A percentile compares a stretch with the other conserved stretches of the same genome.
Conservation (phyloP, 2,888 invertebrate species). For the Timandra comae region DNA sequence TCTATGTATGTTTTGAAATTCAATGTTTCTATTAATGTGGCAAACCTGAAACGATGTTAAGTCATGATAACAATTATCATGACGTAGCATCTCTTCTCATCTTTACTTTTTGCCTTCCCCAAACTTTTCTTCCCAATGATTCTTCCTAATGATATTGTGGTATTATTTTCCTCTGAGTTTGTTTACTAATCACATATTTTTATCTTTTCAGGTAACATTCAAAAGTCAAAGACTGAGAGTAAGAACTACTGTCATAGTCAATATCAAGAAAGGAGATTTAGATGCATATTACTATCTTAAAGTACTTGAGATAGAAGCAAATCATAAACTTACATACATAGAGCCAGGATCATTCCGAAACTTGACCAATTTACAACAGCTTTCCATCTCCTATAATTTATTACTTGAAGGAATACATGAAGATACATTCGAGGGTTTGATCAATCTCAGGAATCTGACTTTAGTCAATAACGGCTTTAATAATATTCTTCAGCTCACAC, state of each 20-base stretch:
- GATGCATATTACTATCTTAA: conserved; percentile 48
- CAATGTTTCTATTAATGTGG: no score
- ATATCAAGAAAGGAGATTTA: conserved; percentile 59
- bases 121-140: no score
- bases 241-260: conserved; percentile 65
- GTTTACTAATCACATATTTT: conserved; percentile 2
- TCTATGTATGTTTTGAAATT: no score
- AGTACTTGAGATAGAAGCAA: conserved; percentile 72
- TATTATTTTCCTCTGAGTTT: no score
- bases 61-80: no score
- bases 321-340: conserved; percentile 64
- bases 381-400: conserved; percentile 76
- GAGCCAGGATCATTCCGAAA: conserved; percentile 68
- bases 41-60: no score
- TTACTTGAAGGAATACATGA: conserved; percentile 56
- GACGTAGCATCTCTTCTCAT: no score
- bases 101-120: no score
- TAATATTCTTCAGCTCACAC: conserved; percentile 55
- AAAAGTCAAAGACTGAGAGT: conserved; percentile 57
- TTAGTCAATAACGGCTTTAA: conserved; percentile 75
- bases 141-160: no score
- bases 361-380: conserved; percentile 58
- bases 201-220: conserved; percentile 47
- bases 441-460: conserved; percentile 62
- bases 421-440: conserved; percentile 68